Base-by-base conservation (phyloP, 2,888 invertebrate genomes). In the Parelbella ahira region DNA sequence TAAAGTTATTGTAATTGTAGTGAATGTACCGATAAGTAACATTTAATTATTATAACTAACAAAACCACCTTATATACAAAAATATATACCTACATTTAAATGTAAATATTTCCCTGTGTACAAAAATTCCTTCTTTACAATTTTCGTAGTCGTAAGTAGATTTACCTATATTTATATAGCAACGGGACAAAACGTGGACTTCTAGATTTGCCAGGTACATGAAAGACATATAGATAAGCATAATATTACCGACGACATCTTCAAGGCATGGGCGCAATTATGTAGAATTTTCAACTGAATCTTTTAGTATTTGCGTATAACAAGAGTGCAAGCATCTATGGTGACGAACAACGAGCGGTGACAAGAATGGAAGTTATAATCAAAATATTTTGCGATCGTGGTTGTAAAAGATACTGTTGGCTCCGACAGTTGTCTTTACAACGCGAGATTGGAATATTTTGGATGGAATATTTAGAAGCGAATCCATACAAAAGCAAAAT, bases 51-150 rank as follows among this genome's bases (percentile, higher is more conserved):
- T 68, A 64, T 60, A 55, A 64, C 57, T 68, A 68, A 71, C 54
- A 60, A 77, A 79, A 75, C 70, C 75, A 77, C 77, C 77, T 77
- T 83, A 82, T 83, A 83, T 79, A 84, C 81, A 81, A 78, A 74
- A 75, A 68, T 71, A 77, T 83, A 76, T 73, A 77, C 66, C 68
- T 70, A 74, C 66, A 67, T 68, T 65, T 70, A 67, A 66, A 62
- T 84, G 81, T 84, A 83, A 78, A 80, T 80, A 81, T 70, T 70
- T 75, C 71, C 76, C 73, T 69, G 71, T 86, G 83, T 86, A 86
- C 80, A 80, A 84, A 84, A 79, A 75, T 76, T 77, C 74, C 84
- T 86, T 86, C 84, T 86, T 81, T 86, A 86, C 84, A 86, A 83
- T 76, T 81, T 79, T 80, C 70, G 79, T 84, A 84, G 81, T 39